Evolutionary conservation across 2,888 invertebrate species (phyloP), one percentile per base, ranked within the genome.

Genomic region (Spilarctia lutea): DNA sequence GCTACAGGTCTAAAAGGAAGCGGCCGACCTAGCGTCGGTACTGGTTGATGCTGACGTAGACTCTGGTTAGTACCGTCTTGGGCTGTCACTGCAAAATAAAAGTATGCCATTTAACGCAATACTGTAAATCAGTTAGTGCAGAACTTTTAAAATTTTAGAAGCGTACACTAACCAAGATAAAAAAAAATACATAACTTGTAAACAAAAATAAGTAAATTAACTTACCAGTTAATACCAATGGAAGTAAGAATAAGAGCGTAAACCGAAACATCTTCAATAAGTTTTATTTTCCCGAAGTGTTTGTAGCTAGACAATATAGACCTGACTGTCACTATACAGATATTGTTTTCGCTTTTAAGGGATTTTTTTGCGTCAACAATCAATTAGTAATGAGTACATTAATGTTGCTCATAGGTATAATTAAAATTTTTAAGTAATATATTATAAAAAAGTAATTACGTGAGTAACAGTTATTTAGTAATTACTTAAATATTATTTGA

Each of bases 191-290:
- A n/a, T n/a, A n/a, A n/a, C n/a, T n/a, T n/a, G n/a, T 48, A 48
- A 20, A 48, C 18, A 48, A 20, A 48, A 20, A 20, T 48, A 48
- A 3, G 6, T 48, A 20, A 48, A 48, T n/a, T n/a, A n/a, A n/a
- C 68, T 48, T 48, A 68, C 68, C 68, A 48, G 13, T 48, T 13
- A 68, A 3, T 30, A 68, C 13, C 24, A 68, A 48, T 33, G 48
- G 48, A 33, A 68, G 24, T 24, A 68, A 33, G 48, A 68, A 10
- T 45, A 48, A 13, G 33, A 48, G 18, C 18, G 86, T 84, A 45
- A 72, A 73, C 70, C 79, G 75, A 73, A 83, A 75, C 86, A 87
- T 84, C 4, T 81, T 78, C 67, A 35, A 16, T 27, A 16, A n/a
- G n/a, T 39, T 68, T 42, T 48, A 60, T 45, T 30, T 33, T 27